Conservation (phyloP, 2,888 invertebrate genomes). For the Phyllotreta striolata region DNA sequence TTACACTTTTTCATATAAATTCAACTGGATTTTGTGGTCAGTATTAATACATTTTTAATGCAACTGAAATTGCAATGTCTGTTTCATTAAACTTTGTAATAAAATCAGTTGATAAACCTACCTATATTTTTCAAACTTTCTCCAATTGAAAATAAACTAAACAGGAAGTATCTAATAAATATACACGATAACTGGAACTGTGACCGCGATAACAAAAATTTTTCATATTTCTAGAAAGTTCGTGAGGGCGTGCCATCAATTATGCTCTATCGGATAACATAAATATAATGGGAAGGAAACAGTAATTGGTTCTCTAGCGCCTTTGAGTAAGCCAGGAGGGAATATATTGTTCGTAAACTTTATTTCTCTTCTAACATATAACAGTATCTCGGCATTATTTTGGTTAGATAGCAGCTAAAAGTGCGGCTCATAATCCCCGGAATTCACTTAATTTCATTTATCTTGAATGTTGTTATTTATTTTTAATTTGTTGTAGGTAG, state of each 20-base stretch:
- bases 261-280: conserved; percentile 45
- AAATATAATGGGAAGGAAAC: conserved; percentile 47
- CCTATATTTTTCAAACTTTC: too few relatives aligned
- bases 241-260: conserved; percentile 37
- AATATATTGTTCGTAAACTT: conserved; percentile 28
- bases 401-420: conserved; percentile 13
- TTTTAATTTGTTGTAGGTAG: conserved; percentile 3
- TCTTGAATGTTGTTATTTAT: conserved; percentile 15
- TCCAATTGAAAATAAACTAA: too few relatives aligned
- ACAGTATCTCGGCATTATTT: conserved; percentile 23
- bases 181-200: neutral
- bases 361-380: conserved; percentile 23
- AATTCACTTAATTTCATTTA: conserved; percentile 11
- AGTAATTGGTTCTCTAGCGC: conserved; percentile 47
- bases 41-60: too few relatives aligned
- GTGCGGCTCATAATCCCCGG: conserved; percentile 4
- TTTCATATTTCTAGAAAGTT: conserved; percentile 30
- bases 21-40: too few relatives aligned
- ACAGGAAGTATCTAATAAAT: conserved; percentile 5
- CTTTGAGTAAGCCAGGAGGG: conserved; percentile 40
- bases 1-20: too few relatives aligned
- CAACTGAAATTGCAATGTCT: too few relatives aligned
- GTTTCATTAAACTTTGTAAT: too few relatives aligned
- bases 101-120: too few relatives aligned
- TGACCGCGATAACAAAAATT: conserved; percentile 11